Base-by-base conservation (phyloP, 2,797 vertebrate species). In the Triplophysa bombifrons region DNA sequence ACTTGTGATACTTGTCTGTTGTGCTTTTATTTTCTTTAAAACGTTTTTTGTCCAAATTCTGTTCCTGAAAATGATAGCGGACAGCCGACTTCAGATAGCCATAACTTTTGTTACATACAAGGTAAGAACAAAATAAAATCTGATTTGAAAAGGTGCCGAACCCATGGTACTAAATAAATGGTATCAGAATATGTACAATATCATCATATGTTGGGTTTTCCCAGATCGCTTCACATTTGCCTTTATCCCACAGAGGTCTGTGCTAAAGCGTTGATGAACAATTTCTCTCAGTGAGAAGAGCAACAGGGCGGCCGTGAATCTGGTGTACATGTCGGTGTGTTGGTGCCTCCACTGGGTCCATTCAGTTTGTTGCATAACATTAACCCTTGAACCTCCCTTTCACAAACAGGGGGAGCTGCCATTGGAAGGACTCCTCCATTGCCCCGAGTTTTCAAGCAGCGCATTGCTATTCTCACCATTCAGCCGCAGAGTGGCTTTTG, bases 351-450 rank as follows among this genome's bases (percentile, higher is more conserved):
- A 76, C 83, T 86, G 66, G 72, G 85, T 69, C 88, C 85, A 92
- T 94, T 95, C 89, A 91, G 83, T 77, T 74, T 91, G 91, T 91
- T 94, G 93, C 92, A 93, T 94, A 94, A 93, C 90, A 94, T 94
- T 94, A 95, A 95, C 93, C 94, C 92, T 85, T 92, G 84, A 88
- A 86, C 92, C 90, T 93, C 92, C 81, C 86, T 92, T 92, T 91
- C 91, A 82, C 86, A 70, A 86, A 81, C 79, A 86, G 80, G 84
- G 81, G 81, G 90, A 88, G 89, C 94, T 92, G 93, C 94, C 93
- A 93, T 94, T 93, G 94, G 69, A 58, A 73, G 70, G 34, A 25
- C 61, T 66, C 38, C 56, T 70, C 61, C 34, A 72, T 30, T 91
- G 91, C 88, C 84, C 87, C 22, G 11, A 67, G 60, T 72, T 78